Conservation (phyloP, 2,797 vertebrate species). For the Xenentodon cancila region DNA sequence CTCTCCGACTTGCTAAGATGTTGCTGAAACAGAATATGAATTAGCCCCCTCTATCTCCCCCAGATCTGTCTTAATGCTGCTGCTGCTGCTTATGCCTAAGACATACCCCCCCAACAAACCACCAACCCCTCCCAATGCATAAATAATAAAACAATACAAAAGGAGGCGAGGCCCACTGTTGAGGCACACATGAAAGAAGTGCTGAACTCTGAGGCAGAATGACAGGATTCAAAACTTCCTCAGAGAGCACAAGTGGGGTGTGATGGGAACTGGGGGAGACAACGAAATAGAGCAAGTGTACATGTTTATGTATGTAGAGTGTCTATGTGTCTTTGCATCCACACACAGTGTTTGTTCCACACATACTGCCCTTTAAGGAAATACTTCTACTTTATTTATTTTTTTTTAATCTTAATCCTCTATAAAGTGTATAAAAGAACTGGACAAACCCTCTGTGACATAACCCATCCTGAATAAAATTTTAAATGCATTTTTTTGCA, state of each 20-base stretch:
- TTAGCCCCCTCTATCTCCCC: slow-evolving; percentile 53
- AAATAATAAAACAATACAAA: slow-evolving; percentile 87
- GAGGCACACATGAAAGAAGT: slow-evolving; percentile 80
- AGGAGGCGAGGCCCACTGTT: slow-evolving; percentile 75
- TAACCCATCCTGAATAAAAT: no score
- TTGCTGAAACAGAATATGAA: slow-evolving; percentile 83
- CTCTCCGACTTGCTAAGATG: slow-evolving; percentile 77
- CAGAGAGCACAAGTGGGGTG: slow-evolving; percentile 44
- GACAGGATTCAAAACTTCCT: slow-evolving; percentile 76
- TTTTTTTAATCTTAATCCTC: no score
- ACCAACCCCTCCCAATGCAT: slow-evolving; percentile 74
- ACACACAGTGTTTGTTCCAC: slow-evolving; percentile 8
- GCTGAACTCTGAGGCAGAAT: slow-evolving; percentile 67
- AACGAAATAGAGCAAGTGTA: slow-evolving; percentile 30
- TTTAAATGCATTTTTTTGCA: no score
- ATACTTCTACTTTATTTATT: not conserved
- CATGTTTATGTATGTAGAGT: slow-evolving; percentile 56
- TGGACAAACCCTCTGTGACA: no score
- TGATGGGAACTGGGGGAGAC: slow-evolving; percentile 19
- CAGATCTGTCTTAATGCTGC: slow-evolving; percentile 74
- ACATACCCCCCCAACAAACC: slow-evolving; percentile 31
- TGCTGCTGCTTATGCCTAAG: slow-evolving; percentile 69
- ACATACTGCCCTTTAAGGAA: slow-evolving; percentile 5
- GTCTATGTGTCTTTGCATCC: slow-evolving; percentile 26
- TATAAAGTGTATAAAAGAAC: no score